Evolutionary conservation across 2,113 vertebrate species (phyloP).

Genomic region (Lepisosteus osseus): DNA sequence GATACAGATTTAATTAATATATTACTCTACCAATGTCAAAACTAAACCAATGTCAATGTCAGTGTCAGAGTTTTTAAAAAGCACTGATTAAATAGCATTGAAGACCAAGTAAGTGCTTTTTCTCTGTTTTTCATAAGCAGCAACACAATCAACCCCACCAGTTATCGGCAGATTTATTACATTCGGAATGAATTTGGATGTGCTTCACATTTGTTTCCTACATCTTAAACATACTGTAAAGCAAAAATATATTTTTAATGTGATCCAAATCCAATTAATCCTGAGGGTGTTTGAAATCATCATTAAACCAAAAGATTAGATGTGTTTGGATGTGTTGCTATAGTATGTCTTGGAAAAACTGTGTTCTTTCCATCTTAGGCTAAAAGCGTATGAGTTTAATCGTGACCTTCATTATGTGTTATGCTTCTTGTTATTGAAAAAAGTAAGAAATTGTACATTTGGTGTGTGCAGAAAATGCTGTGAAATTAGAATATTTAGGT

Average conservation of each 20-base stretch:
- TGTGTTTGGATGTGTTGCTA: slow-evolving; percentile 25
- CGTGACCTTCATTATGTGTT: background rate
- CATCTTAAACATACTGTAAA: slow-evolving; percentile 7
- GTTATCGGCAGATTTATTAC: background rate
- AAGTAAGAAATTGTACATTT: background rate
- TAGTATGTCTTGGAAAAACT: slow-evolving; percentile 3
- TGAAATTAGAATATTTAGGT: too few species aligned
- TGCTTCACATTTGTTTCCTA: slow-evolving; percentile 19
- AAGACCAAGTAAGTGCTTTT: slow-evolving; percentile 19
- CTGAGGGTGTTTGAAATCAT: slow-evolving; percentile 12
- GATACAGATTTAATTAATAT: too few species aligned
- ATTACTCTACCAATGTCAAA: too few species aligned
- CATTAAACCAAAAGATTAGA: slow-evolving; percentile 23
- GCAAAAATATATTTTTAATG: slow-evolving; percentile 3
- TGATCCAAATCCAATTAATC: background rate
- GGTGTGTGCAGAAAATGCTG: too few species aligned
- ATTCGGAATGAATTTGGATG: background rate
- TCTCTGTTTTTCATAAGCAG: slow-evolving; percentile 4
- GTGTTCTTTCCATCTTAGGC: background rate
- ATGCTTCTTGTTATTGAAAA: background rate
- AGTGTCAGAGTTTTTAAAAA: too few species aligned
- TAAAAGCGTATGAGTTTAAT: too few species aligned
- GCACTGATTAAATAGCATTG: slow-evolving; percentile 19
- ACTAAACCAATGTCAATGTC: too few species aligned
- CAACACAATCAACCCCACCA: slow-evolving; percentile 4